A percentile compares a stretch with the other conserved stretches of the same genome.
These are phyloP conservation scores for Apis laboriosa DNA, from an alignment of 1,140 invertebrate species.

Conservation along the genomic window DNA sequence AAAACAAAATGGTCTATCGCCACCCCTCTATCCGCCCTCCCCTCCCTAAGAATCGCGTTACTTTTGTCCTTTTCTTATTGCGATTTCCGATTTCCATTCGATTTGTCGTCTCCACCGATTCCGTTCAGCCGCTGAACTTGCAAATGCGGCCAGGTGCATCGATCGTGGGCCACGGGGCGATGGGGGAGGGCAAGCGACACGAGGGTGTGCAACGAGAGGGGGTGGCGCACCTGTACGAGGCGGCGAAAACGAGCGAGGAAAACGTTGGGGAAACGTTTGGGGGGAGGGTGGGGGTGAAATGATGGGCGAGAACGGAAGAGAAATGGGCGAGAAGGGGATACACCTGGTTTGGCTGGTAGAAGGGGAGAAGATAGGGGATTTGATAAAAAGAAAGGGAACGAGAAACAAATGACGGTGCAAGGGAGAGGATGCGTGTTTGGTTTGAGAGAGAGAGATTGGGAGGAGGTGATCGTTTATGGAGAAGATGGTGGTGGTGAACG, in stretches of 20 bases:
- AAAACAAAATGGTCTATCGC: constrained; percentile 38
- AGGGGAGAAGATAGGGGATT: neutral
- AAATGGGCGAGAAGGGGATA: neutral
- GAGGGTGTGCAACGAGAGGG: neutral
- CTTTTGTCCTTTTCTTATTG: constrained; percentile 37
- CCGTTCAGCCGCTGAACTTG: constrained; percentile 46
- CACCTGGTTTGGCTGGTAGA: too few relatives aligned
- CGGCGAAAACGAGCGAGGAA: constrained; percentile 13
- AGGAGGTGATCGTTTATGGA: neutral
- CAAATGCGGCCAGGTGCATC: constrained; percentile 50
- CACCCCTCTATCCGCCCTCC: neutral
- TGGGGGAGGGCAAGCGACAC: neutral
- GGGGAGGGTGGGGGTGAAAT: neutral
- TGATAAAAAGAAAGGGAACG: neutral
- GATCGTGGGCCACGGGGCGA: constrained; percentile 35
- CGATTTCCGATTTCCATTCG: constrained; percentile 44
- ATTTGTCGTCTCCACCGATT: constrained; percentile 50
- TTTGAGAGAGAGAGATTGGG: neutral
- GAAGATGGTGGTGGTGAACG: neutral
- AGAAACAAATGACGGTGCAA: constrained; percentile 23
- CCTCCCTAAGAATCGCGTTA: constrained; percentile 22
- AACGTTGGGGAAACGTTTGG: neutral
- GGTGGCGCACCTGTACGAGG: constrained; percentile 14
- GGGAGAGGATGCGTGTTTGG: neutral
- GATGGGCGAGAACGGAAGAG: constrained; percentile 8